Conservation (phyloP, 2,888 invertebrate genomes). For the Liodrosophila aerea region DNA sequence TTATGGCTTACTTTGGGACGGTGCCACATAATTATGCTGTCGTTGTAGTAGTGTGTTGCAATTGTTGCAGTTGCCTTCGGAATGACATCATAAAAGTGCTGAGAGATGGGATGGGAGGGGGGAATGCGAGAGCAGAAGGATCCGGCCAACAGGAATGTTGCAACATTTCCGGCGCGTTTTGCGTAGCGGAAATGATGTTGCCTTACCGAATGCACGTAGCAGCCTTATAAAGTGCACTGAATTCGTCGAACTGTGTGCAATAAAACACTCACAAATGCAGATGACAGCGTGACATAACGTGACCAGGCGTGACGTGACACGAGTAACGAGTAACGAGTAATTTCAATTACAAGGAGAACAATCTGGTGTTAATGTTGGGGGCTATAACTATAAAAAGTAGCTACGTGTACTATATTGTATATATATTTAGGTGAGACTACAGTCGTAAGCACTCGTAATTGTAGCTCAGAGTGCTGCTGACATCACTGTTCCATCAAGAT, state of each 20-base stretch:
- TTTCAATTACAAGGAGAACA: too few species aligned
- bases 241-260: constrained; percentile 22
- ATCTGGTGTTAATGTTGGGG: too few species aligned
- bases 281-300: background rate
- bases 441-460: too few species aligned
- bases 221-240: constrained; percentile 2
- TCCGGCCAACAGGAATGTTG: constrained; percentile 36
- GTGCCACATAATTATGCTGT: constrained; percentile 62
- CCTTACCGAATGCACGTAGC: constrained; percentile 10
- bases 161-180: constrained; percentile 72
- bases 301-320: too few species aligned
- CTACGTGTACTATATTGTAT: too few species aligned
- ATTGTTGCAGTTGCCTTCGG: constrained; percentile 28
- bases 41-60: constrained; percentile 24
- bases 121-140: background rate
- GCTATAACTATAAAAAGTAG: too few species aligned
- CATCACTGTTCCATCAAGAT: too few species aligned
- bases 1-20: constrained; percentile 55
- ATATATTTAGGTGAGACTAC: too few species aligned
- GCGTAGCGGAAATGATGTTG: constrained; percentile 68
- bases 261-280: background rate
- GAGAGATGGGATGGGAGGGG: background rate
- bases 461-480: too few species aligned
- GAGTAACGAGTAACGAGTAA: too few species aligned
- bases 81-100: constrained; percentile 69